These are phyloP conservation scores for Melanotaenia duboulayi DNA, from an alignment of 2,113 vertebrate genomes.

Conservation along the genomic window DNA sequence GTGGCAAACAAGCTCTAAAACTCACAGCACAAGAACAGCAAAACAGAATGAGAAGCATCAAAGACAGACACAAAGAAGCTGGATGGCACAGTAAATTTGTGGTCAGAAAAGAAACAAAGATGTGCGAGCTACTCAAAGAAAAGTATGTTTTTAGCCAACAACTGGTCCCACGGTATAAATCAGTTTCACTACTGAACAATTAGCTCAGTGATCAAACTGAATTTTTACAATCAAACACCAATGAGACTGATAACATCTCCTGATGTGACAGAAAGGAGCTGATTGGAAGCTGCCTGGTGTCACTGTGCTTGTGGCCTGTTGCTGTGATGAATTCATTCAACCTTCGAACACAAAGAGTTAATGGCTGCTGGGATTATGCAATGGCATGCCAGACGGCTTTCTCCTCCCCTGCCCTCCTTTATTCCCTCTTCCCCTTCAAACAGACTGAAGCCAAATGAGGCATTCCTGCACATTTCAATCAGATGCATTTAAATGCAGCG, in stretches of 20 bases:
- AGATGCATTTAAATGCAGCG: constrained; percentile 60
- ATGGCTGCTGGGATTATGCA: constrained; percentile 78
- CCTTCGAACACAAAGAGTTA: constrained; percentile 74
- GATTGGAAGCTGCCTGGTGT: constrained; percentile 58
- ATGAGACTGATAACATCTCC: constrained; percentile 50
- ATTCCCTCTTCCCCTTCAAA: constrained; percentile 34
- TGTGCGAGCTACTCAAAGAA: constrained; percentile 9
- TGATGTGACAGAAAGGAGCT: constrained; percentile 35
- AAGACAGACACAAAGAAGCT: neutral
- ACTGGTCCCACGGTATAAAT: constrained; percentile 1
- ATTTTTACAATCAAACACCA: constrained; percentile 45
- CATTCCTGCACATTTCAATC: constrained; percentile 76
- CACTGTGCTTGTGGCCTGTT: constrained; percentile 67
- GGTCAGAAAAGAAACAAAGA: neutral
- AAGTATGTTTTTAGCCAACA: constrained; percentile 29
- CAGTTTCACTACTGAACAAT: neutral
- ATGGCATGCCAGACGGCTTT: constrained; percentile 71
- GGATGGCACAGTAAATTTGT: neutral
- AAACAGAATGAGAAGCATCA: neutral
- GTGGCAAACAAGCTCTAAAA: constrained; percentile 28
- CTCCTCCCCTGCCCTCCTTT: constrained; percentile 46
- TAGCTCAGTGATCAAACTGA: constrained; percentile 58
- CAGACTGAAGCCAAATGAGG: constrained; percentile 57
- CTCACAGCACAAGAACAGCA: neutral
- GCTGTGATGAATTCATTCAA: constrained; percentile 75